Evolutionary conservation across 2,888 invertebrate species (phyloP), one percentile per base, ranked within the genome.

Genomic region (Entomobrya multifasciata): DNA sequence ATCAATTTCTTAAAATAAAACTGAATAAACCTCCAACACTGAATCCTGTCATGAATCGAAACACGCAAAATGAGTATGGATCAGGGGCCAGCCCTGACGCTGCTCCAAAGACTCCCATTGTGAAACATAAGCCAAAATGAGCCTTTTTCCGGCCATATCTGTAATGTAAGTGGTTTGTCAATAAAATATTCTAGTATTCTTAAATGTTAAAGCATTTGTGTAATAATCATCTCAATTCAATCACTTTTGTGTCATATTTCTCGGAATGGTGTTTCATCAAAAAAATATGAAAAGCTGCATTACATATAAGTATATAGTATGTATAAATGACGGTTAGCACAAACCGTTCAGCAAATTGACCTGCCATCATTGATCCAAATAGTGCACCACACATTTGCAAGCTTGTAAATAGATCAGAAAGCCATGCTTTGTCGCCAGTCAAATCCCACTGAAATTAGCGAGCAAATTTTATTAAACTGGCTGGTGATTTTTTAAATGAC

Each of bases 61-160:
- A 80, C 1, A 81, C 74, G 4, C 88, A 89, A 65, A 85, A 90
- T 5, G 87, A 70, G 20, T 81, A 83, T 0, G 89, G 85, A 52
- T 89, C 89, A 8, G 86, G 85, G 20, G 89, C 88, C 47, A 70
- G 86, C 72, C 88, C 89, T 17, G 90, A 89, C n/a, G 87, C 83
- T 15, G 82, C 79, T 47, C 87, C 88, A 77, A 88, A 88, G 52
- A 62, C 13, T 0, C 89, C 87, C 88, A 89, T 89, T 25, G 89
- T 13, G 15, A 87, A 83, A 30, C 90, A 89, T 8, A 89, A 67
- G 13, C 74, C 30, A 65, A 88, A 90, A 74, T 90, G 88, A 1
- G 90, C 78, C 47, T 78, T 88, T 65, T 90, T 90, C 41, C 90
- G 65, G 13, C 90, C 90, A 41, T 76, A 84, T 82, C 90, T 90